These are phyloP conservation scores for Crocuta crocuta DNA, from an alignment of 2,113 vertebrate species.

Conservation along the genomic window DNA sequence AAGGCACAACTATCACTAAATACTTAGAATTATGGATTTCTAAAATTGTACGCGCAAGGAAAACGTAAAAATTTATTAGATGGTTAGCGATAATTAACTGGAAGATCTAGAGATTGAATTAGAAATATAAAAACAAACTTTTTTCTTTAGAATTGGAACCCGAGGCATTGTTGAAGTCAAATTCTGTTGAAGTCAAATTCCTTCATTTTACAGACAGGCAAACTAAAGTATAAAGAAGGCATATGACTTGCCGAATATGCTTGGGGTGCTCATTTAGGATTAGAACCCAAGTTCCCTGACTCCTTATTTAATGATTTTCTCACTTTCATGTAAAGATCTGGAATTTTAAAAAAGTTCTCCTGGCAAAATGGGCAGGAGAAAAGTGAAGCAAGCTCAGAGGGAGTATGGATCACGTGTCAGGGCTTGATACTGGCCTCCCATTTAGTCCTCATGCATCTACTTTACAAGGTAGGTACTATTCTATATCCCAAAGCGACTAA, in stretches of 20 bases:
- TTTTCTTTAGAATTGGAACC: slow-evolving; percentile 1
- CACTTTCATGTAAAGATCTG: slow-evolving; percentile 1
- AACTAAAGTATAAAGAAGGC: neutral
- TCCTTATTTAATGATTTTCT: slow-evolving; percentile 39
- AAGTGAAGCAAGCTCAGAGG: neutral
- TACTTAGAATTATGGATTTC: slow-evolving; percentile 52
- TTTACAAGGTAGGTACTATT: neutral
- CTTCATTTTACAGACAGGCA: slow-evolving; percentile 13
- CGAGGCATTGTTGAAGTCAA: neutral
- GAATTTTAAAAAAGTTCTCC: slow-evolving; percentile 3
- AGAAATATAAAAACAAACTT: neutral
- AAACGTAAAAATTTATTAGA: slow-evolving; percentile 7
- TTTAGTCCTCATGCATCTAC: neutral
- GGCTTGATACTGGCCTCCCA: neutral
- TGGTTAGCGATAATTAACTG: slow-evolving; percentile 13
- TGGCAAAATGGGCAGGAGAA: neutral
- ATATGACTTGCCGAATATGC: neutral
- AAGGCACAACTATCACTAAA: slow-evolving; percentile 8
- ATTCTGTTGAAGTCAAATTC: neutral
- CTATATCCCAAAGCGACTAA: neutral
- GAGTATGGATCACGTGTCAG: neutral
- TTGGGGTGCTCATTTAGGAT: neutral
- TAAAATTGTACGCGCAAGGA: slow-evolving; percentile 24
- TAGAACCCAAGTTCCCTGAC: slow-evolving; percentile 26
- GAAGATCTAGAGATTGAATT: slow-evolving; percentile 45